Evolutionary conservation across 1,140 invertebrate genomes (phyloP).

Genomic region (Drosophila orosa): DNA sequence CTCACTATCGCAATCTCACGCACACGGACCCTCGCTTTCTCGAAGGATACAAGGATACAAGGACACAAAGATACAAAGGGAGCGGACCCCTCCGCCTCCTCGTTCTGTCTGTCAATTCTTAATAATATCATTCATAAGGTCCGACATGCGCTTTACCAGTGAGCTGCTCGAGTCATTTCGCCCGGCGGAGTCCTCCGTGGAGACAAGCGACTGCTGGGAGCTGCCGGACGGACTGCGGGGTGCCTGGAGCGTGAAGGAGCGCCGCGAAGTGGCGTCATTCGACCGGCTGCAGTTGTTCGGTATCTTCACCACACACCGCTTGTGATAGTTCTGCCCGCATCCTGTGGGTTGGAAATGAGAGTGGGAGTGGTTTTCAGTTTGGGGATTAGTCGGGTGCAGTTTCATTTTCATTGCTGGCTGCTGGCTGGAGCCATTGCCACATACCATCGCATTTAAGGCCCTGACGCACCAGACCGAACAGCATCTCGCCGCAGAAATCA

Average conservation of each 20-base stretch:
- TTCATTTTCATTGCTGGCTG: not conserved
- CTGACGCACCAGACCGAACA: constrained; percentile 98
- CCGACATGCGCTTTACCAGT: constrained; percentile 85
- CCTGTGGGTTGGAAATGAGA: constrained; percentile 86
- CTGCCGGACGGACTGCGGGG: constrained; percentile 89
- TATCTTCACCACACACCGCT: constrained; percentile 98
- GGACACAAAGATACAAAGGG: constrained; percentile 3
- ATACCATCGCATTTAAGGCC: constrained; percentile 99
- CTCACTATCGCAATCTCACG: constrained; percentile 6
- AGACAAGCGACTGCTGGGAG: constrained; percentile 84
- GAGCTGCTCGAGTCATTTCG: constrained; percentile 85
- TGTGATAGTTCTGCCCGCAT: constrained; percentile 99
- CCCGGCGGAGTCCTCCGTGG: constrained; percentile 73
- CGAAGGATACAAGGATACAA: not conserved
- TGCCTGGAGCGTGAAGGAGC: constrained; percentile 86
- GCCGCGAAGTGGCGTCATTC: constrained; percentile 77
- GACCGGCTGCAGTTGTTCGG: constrained; percentile 95
- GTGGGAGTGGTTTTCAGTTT: not conserved
- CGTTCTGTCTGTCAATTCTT: constrained; percentile 63
- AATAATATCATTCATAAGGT: constrained; percentile 84
- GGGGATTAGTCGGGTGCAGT: constrained; percentile 18
- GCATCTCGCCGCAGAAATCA: constrained; percentile 99
- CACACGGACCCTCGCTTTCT: constrained; percentile 4
- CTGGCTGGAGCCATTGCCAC: constrained; percentile 17
- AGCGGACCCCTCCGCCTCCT: not conserved